Evolutionary conservation across 30 jellyfish, hydroid and myxozoan species (phyloP).

Genomic region (Clytia hemisphaerica): DNA sequence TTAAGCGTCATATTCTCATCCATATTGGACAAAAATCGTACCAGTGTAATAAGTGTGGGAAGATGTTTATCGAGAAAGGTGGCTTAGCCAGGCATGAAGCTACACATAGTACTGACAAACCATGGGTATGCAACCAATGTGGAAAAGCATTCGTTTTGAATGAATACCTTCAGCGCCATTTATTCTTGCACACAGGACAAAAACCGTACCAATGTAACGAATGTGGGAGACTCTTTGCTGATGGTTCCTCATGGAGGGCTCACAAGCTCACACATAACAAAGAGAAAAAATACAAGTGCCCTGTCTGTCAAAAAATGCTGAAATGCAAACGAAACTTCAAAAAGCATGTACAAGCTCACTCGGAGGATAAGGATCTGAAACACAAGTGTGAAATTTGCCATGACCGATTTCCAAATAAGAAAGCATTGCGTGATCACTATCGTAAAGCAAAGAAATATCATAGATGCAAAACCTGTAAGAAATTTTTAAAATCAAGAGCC

Average conservation of each 20-base stretch:
- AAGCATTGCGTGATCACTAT: conserved; percentile 5
- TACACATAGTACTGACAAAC: conserved; percentile 32
- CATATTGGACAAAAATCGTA: conserved; percentile 36
- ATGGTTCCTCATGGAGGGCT: conserved; percentile 41
- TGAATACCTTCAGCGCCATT: conserved; percentile 28
- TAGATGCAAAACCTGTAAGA: conserved; percentile 15
- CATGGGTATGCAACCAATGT: conserved; percentile 40
- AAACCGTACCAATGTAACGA: conserved; percentile 35
- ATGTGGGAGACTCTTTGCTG: conserved; percentile 35
- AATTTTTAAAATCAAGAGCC: conserved; percentile 18
- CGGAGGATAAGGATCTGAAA: conserved; percentile 24
- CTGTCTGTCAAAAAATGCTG: conserved; percentile 21
- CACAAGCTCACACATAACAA: conserved; percentile 31
- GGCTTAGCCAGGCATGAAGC: conserved; percentile 37
- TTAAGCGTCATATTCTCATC: conserved; percentile 21
- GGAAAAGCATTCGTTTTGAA: conserved; percentile 31
- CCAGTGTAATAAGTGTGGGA: conserved; percentile 34
- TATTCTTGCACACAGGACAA: conserved; percentile 28
- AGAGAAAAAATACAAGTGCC: conserved; percentile 32
- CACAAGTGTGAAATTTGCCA: conserved; percentile 25
- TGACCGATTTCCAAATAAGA: conserved; percentile 23
- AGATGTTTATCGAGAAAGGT: conserved; percentile 33
- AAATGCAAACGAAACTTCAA: conserved; percentile 32
- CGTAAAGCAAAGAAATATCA: conserved; percentile 16
- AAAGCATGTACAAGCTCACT: conserved; percentile 32